A percentile compares a stretch with the other conserved stretches of the same genome.
These are phyloP conservation scores for Diarsia rubi DNA, from an alignment of 2,888 invertebrate genomes.

Conservation along the genomic window DNA sequence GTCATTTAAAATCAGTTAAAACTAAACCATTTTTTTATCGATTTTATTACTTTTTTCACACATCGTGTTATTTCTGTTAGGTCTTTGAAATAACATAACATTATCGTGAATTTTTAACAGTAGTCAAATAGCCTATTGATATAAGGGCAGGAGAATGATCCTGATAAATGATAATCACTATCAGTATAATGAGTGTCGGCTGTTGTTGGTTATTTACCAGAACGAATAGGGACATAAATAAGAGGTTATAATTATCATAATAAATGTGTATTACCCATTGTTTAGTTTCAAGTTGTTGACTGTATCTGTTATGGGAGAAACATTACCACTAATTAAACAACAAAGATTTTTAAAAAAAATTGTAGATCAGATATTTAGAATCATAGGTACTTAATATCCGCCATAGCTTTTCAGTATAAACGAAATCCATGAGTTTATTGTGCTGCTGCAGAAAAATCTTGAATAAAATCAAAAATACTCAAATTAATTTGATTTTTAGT, in stretches of 20 bases:
- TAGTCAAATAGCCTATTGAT: too few relatives aligned
- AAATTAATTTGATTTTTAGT: background rate
- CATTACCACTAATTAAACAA: background rate
- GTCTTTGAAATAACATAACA: too few relatives aligned
- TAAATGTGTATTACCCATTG: background rate
- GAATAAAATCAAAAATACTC: background rate
- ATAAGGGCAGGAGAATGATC: too few relatives aligned
- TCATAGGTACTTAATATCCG: background rate
- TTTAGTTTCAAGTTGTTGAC: background rate
- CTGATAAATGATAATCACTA: too few relatives aligned
- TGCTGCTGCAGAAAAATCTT: background rate
- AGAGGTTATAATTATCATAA: background rate
- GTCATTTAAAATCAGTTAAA: too few relatives aligned
- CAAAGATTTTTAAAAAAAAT: background rate
- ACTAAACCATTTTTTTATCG: too few relatives aligned
- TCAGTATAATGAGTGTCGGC: too few relatives aligned
- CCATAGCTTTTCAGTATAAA: background rate
- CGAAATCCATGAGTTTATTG: background rate
- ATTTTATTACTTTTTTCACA: too few relatives aligned
- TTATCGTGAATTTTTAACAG: too few relatives aligned
- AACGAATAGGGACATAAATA: too few relatives aligned
- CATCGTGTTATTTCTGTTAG: too few relatives aligned
- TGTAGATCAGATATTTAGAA: background rate
- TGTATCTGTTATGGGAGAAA: background rate
- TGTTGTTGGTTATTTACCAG: too few relatives aligned